Evolutionary conservation across 1,140 invertebrate genomes (phyloP), one percentile per base, ranked within the genome.

Genomic region (Drosophila bipectinata): DNA sequence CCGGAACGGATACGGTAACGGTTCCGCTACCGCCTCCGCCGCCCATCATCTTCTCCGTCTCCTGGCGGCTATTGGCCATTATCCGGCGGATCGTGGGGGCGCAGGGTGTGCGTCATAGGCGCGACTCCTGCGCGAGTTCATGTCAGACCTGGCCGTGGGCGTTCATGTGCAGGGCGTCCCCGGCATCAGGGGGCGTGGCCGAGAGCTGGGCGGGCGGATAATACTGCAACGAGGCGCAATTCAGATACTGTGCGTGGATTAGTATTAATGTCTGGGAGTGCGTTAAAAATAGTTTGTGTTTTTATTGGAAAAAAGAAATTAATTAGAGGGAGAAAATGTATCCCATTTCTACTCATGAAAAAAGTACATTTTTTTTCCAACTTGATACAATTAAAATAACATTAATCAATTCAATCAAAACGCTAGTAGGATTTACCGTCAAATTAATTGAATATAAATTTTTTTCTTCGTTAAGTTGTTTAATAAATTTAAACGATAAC

Each of bases 141-240:
- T 85, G 82, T 85, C 82, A 85, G 59, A 85, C 82, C 79, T 85
- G 82, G 48, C 82, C 82, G 41, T 96, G 96, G 21, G 95, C 95
- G 92, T 96, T 96, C 92, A 94, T 95, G 92, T 96, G 96, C 47
- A 96, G 92, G 69, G 95, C 72, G 47, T 92, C 90, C 93, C 77
- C 95, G 95, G 92, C 94, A 94, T 91, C 96, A 94, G 74, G 92
- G 93, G 66, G 90, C 21, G 79, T 69, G 92, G 93, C 76, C 93
- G 80, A 94, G 82, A 96, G 95, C 92, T 95, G 95, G 62, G 95
- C 95, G 57, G 96, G 95, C 44, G 95, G 94, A 93, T 96, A 96
- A 87, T 96, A 97, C 95, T 97, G 94, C 63, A 94, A 94, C 77
- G 90, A 89, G 76, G 74, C 72, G 76, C 90, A 87, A 90, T 90